A percentile compares a stretch with the other conserved stretches of the same genome.
phyloP scores from a whole-genome alignment of 2,888 invertebrate genomes.

The Drosophila helvetica region DNA sequence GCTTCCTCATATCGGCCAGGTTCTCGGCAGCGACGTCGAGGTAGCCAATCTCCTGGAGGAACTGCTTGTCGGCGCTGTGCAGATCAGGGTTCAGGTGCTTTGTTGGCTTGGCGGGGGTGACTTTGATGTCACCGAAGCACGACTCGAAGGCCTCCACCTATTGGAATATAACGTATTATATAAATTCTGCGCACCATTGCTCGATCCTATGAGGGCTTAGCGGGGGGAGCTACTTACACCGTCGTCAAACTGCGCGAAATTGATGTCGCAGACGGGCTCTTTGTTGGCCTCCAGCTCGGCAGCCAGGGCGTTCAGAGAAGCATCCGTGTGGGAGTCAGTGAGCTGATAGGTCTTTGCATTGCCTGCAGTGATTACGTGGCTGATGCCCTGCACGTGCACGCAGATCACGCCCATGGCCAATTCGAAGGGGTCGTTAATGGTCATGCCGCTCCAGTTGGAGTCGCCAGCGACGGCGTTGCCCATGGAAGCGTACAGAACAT shows the following conservation, averaged over 20 bases:
- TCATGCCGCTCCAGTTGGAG: constrained; percentile 89
- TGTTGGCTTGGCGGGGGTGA: constrained; percentile 65
- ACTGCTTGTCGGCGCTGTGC: constrained; percentile 81
- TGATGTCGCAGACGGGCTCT: constrained; percentile 87
- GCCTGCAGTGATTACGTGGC: constrained; percentile 80
- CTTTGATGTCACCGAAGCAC: constrained; percentile 72
- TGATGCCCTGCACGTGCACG: constrained; percentile 89
- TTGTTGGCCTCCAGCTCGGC: constrained; percentile 86
- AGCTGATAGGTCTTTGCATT: constrained; percentile 77
- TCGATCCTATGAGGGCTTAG: too few relatives aligned
- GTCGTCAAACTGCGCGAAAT: constrained; percentile 87
- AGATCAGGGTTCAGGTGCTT: constrained; percentile 77
- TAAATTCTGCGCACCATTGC: background rate
- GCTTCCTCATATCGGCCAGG: constrained; percentile 63
- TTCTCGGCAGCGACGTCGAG: constrained; percentile 72
- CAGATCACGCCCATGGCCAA: constrained; percentile 89
- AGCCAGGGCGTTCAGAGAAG: constrained; percentile 85
- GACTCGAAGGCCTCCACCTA: constrained; percentile 68
- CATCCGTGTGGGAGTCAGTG: constrained; percentile 67
- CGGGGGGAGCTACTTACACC: constrained; percentile 85
- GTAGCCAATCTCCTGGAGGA: constrained; percentile 75
- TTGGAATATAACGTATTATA: background rate
- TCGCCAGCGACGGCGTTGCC: constrained; percentile 90
- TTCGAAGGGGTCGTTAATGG: constrained; percentile 88
- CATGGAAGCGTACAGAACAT: constrained; percentile 89